Evolutionary conservation across 2,888 invertebrate species (phyloP).

Genomic region (Limnephilus auricula): DNA sequence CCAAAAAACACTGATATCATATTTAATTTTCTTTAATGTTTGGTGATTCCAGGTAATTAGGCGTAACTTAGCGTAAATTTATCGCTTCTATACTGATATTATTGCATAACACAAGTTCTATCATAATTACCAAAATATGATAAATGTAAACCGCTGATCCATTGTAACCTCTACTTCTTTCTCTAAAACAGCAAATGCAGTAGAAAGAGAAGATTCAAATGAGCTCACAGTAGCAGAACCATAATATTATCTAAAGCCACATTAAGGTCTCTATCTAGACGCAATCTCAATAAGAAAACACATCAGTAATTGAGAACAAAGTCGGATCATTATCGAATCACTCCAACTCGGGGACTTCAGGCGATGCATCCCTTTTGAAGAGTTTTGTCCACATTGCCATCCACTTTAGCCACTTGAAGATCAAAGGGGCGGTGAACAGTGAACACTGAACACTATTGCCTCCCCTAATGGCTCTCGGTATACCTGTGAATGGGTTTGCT

Average conservation of each 20-base stretch:
- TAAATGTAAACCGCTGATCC: not conserved
- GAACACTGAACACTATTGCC: not conserved
- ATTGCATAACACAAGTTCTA: too few species aligned
- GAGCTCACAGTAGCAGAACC: not conserved
- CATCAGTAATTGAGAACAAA: not conserved
- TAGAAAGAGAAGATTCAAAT: not conserved
- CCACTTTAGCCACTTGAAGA: not conserved
- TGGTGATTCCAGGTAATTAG: not conserved
- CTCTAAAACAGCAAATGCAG: not conserved
- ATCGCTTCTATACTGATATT: not conserved
- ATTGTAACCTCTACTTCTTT: not conserved
- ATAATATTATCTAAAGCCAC: not conserved
- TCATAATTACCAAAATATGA: not conserved
- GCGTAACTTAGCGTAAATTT: not conserved
- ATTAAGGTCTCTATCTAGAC: too few species aligned
- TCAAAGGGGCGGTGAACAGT: not conserved
- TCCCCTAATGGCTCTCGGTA: not conserved
- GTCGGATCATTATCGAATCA: not conserved
- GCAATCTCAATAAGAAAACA: not conserved
- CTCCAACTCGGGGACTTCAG: not conserved
- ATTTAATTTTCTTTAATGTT: too few species aligned
- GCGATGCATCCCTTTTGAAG: not conserved
- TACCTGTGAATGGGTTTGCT: not conserved
- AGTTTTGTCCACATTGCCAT: not conserved
- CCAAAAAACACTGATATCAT: too few species aligned